Evolutionary conservation across 2,888 invertebrate species (phyloP), one percentile per base, ranked within the genome.

Genomic region (Clanis bilineata): DNA sequence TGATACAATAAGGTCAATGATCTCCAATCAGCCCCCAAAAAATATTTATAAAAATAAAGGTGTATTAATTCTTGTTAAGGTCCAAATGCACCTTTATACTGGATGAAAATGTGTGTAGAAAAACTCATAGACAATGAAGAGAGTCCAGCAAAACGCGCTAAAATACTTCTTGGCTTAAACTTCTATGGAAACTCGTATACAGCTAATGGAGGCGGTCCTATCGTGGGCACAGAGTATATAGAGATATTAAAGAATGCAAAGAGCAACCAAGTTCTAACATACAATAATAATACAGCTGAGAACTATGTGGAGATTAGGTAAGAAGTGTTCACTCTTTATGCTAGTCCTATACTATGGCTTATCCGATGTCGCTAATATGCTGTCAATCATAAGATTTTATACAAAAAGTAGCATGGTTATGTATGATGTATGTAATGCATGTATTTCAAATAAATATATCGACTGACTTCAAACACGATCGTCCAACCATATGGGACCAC

Each of bases 151-250:
- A 95, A 95, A 73, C 92, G 97, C 45, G 86, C 93, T 3, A 97
- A 98, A 88, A 96, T 98, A 63, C 91, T 98, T 12, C 88, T 98
- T 67, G 98, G 98, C 0, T 82, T 98, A 5, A 99, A 98, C 83
- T 98, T 98, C 88, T 99, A 98, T 86, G 98, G 98, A 1, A 96
- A 97, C 80, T 96, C 97, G 68, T 98, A 96, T 73, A 96, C 95
- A 0, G 94, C 95, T 0, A 95, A 95, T 70, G 96, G 97, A 2
- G 98, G 97, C 3, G 96, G 96, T 0, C 95, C 98, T 0, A 96
- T 98, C 62, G 90, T 98, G 10, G 96, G 95, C 1, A 93, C 94
- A 4, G 95, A 97, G 77, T 98, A 95, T 79, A 90, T 98, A 57
- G 95, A 96, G 64, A 88, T 96, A 54, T 82, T 98, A 47, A 95